Conservation (phyloP, 53 echinoderm and acorn worm species). For the Paracentrotus lividus region DNA sequence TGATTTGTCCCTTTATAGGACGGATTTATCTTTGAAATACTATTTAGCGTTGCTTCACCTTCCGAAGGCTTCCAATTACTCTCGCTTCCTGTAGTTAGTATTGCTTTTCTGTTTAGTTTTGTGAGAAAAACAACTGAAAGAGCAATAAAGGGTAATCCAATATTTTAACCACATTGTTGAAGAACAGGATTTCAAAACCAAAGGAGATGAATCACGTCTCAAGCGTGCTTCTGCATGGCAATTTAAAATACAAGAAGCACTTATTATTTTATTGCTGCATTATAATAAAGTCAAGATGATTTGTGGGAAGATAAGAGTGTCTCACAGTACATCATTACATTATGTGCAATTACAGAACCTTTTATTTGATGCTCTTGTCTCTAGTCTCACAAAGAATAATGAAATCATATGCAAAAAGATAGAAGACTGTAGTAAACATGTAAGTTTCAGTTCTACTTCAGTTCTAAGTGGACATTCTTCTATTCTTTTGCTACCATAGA, state of each 20-base stretch:
- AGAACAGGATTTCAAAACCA: conserved; percentile 44
- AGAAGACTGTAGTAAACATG: too few relatives aligned
- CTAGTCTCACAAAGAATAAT: too few relatives aligned
- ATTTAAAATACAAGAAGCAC: not conserved
- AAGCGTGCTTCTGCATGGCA: not conserved
- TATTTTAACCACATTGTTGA: conserved; percentile 19
- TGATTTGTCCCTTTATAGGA: not conserved
- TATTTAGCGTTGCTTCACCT: not conserved
- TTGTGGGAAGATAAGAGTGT: not conserved
- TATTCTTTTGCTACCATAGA: too few relatives aligned
- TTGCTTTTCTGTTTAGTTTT: not conserved
- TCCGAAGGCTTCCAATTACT: conserved; percentile 11
- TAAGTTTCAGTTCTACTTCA: too few relatives aligned
- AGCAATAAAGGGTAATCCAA: conserved; percentile 4
- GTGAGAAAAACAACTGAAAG: not conserved
- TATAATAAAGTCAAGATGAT: not conserved
- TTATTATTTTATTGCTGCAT: not conserved
- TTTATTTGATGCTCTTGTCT: too few relatives aligned
- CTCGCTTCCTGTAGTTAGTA: not conserved
- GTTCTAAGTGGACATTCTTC: too few relatives aligned
- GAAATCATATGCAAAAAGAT: too few relatives aligned
- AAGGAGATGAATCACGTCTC: not conserved
- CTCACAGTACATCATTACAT: too few relatives aligned
- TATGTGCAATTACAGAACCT: too few relatives aligned
- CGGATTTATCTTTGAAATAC: conserved; percentile 2